Percentiles rank a stretch among this genome's conserved stretches.
Conservation (phyloP, 1,140 invertebrate genomes). For the Sinella curviseta region DNA sequence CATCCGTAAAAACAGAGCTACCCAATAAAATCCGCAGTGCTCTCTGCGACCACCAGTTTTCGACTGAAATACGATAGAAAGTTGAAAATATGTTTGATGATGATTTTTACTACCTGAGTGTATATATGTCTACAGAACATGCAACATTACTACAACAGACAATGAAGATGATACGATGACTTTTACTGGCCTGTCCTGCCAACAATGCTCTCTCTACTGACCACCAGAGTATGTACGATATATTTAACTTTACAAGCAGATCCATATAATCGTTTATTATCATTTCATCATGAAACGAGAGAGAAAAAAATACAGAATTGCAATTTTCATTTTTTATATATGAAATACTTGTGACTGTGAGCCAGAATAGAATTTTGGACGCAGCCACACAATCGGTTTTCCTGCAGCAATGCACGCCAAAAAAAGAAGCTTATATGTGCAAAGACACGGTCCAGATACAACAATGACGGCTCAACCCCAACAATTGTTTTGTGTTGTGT, state of each 20-base stretch:
- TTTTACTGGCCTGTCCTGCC: too few relatives aligned
- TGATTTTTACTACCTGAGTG: too few relatives aligned
- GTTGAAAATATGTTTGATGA: too few relatives aligned
- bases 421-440: not conserved
- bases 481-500: conserved; percentile 1
- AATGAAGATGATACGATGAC: too few relatives aligned
- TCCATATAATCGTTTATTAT: too few relatives aligned
- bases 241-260: too few relatives aligned
- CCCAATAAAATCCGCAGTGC: not conserved
- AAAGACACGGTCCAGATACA: conserved; percentile 21
- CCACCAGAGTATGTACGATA: too few relatives aligned
- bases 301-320: conserved; percentile 2
- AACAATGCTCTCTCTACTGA: too few relatives aligned
- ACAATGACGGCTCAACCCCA: not conserved
- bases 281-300: not conserved
- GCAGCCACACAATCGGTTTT: not conserved
- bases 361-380: too few relatives aligned
- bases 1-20: not conserved
- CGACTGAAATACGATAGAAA: not conserved
- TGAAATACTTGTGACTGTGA: too few relatives aligned
- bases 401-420: not conserved
- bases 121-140: too few relatives aligned
- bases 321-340: not conserved
- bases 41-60: not conserved
- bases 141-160: too few relatives aligned